Conservation (phyloP, 2,113 vertebrate genomes). For the Eulemur rufifrons region DNA sequence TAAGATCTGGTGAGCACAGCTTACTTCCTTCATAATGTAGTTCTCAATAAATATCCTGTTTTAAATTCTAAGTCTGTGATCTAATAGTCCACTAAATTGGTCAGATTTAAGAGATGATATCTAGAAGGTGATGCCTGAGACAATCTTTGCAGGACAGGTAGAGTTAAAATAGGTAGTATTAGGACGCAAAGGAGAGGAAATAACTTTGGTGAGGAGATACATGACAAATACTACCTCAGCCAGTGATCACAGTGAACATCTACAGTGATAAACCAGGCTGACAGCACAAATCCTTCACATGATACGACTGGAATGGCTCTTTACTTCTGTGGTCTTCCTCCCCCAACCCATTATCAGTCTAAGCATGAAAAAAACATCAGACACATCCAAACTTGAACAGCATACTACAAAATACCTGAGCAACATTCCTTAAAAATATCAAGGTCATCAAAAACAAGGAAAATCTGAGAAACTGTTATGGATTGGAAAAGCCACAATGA, state of each 20-base stretch:
- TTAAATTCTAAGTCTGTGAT: background rate
- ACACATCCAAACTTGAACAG: background rate
- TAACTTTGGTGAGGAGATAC: background rate
- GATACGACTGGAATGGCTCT: too few relatives aligned
- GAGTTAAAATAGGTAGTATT: background rate
- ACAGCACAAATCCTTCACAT: rapidly evolving
- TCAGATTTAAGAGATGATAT: background rate
- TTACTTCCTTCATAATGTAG: background rate
- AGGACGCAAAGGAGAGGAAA: background rate
- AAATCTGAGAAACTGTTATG: background rate
- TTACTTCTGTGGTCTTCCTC: background rate
- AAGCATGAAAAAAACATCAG: background rate
- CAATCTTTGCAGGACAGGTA: background rate
- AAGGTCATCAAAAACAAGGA: background rate
- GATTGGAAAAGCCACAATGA: rapidly evolving
- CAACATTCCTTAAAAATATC: background rate
- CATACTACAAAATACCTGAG: background rate
- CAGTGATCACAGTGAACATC: background rate
- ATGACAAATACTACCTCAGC: background rate
- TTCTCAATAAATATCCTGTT: background rate
- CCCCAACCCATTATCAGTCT: background rate
- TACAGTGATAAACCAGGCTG: background rate
- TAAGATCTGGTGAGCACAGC: background rate
- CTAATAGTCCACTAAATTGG: background rate
- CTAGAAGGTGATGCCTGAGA: background rate